Percentiles rank a stretch among this genome's conserved stretches.
These are phyloP conservation scores for Archaeoteleia sp. DNA, from an alignment of 2,888 invertebrate species.

Conservation along the genomic window DNA sequence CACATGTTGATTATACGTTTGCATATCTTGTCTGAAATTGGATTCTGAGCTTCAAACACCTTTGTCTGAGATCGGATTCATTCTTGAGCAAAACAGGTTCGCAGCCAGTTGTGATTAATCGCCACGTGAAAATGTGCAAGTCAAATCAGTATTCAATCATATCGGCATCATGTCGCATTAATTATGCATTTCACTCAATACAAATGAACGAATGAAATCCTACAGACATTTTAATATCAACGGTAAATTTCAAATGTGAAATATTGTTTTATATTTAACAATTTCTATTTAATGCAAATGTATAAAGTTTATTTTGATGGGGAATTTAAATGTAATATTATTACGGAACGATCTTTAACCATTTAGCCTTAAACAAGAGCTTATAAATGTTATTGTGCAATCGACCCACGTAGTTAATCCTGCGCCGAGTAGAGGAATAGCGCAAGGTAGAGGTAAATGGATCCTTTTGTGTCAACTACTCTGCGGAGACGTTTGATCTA, in stretches of 20 bases:
- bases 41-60: constrained; percentile 25
- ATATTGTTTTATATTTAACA: too few relatives aligned
- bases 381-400: background rate
- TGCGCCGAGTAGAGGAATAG: constrained; percentile 5
- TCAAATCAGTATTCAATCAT: too few relatives aligned
- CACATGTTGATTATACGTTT: constrained; percentile 30
- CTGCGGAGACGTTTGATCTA: constrained; percentile 32
- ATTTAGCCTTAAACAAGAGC: too few relatives aligned
- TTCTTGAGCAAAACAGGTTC: constrained; percentile 14
- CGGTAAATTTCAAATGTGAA: too few relatives aligned
- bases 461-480: constrained; percentile 34
- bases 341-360: too few relatives aligned
- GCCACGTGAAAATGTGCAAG: too few relatives aligned
- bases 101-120: constrained; percentile 10
- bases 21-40: constrained; percentile 34
- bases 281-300: background rate
- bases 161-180: too few relatives aligned
- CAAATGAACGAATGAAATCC: too few relatives aligned
- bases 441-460: constrained; percentile 17
- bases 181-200: too few relatives aligned
- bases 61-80: constrained; percentile 16
- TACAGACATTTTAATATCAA: too few relatives aligned
- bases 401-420: background rate
- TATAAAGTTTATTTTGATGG: constrained; percentile 6
- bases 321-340: background rate